Evolutionary conservation across 2,888 invertebrate genomes (phyloP).

Genomic region (Gandaritis pyraliata): DNA sequence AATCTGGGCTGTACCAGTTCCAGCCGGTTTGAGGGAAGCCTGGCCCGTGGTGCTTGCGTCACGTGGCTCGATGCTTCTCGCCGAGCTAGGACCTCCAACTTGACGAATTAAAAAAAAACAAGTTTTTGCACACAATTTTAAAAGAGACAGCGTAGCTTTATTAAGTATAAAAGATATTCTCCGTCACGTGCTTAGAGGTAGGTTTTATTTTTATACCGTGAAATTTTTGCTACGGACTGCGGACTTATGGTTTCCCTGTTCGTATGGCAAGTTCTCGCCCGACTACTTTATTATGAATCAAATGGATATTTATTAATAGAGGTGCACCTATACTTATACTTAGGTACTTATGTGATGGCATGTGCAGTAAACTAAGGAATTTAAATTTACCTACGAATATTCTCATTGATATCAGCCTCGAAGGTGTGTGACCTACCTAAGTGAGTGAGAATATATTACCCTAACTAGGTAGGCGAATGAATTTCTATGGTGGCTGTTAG

Average conservation of each 20-base stretch:
- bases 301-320: neutral
- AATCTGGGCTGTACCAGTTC: slow-evolving; percentile 49
- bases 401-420: no score
- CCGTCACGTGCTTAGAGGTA: no score
- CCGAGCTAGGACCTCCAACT: neutral
- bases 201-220: no score
- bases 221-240: no score
- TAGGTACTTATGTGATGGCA: neutral
- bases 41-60: slow-evolving; percentile 5
- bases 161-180: no score
- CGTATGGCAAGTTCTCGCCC: neutral
- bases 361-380: neutral
- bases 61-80: slow-evolving; percentile 12
- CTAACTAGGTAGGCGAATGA: no score
- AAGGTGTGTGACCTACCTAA: no score
- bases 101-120: neutral
- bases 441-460: no score
- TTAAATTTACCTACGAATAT: no score
- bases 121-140: no score
- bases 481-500: no score
- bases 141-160: no score
- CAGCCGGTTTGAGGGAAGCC: slow-evolving; percentile 47
- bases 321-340: neutral
- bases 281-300: slow-evolving; percentile 17
- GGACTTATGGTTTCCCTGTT: neutral